Conservation (phyloP, 2,113 vertebrate genomes). For the Galbula dea region DNA sequence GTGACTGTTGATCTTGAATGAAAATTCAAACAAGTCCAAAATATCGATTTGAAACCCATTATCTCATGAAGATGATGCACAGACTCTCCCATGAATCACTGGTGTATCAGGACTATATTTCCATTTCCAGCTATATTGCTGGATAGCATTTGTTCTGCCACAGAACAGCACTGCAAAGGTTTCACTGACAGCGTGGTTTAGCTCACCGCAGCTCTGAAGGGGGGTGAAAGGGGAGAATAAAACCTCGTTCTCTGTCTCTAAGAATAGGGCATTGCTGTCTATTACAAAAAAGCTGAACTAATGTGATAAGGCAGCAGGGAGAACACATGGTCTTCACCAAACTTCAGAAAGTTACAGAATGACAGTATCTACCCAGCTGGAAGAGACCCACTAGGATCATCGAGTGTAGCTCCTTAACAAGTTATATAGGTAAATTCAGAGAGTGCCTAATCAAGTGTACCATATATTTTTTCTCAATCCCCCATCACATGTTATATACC, state of each 20-base stretch:
- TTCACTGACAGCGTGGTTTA: neutral
- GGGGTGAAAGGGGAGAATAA: conserved; percentile 3
- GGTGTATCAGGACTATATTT: neutral
- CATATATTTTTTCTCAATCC: neutral
- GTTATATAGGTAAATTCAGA: neutral
- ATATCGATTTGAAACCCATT: neutral
- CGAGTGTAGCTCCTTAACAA: too few species aligned
- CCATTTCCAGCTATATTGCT: neutral
- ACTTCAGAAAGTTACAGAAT: conserved; percentile 19
- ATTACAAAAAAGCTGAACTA: conserved; percentile 15
- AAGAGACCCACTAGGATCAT: too few species aligned
- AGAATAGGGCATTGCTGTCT: neutral
- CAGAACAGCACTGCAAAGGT: neutral
- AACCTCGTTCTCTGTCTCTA: neutral
- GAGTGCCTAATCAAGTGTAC: neutral
- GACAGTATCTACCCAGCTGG: too few species aligned
- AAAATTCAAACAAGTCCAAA: neutral
- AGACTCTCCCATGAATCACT: neutral
- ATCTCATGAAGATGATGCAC: neutral
- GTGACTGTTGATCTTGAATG: neutral
- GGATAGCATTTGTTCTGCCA: neutral
- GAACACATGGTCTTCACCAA: neutral
- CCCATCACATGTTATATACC: neutral
- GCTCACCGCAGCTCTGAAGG: neutral
- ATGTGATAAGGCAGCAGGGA: conserved; percentile 11